Conservation (phyloP, 2,113 vertebrate genomes). For the Struthio camelus region DNA sequence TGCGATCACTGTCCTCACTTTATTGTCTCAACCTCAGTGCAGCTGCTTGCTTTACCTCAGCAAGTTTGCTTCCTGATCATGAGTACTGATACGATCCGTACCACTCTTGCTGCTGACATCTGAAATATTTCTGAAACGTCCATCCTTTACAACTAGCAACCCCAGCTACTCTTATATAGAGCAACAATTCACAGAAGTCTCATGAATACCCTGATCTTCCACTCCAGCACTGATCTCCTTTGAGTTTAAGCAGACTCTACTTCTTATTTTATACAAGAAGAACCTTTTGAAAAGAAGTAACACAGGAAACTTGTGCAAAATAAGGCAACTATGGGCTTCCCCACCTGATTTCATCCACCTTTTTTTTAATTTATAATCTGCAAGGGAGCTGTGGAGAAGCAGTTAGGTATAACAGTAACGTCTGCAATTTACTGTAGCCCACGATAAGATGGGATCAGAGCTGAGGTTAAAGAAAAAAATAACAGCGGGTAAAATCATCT, state of each 20-base stretch:
- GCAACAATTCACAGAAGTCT: background rate
- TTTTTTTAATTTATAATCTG: slow-evolving; percentile 3
- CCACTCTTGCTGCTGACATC: rapidly evolving
- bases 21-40: background rate
- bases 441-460: background rate
- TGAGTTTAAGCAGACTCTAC: background rate
- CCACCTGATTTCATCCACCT: background rate
- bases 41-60: background rate
- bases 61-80: background rate
- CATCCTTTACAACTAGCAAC: background rate
- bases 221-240: background rate
- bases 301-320: background rate
- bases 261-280: background rate
- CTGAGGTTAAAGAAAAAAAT: background rate
- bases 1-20: background rate
- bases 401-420: background rate
- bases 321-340: background rate
- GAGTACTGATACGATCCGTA: background rate
- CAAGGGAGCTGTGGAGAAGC: background rate
- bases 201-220: background rate
- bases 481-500: background rate
- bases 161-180: background rate
- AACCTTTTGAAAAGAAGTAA: background rate
- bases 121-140: background rate
- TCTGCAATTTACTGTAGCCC: background rate